These are phyloP conservation scores for Drymonia ruficornis DNA, from an alignment of 2,888 invertebrate species.

Conservation along the genomic window DNA sequence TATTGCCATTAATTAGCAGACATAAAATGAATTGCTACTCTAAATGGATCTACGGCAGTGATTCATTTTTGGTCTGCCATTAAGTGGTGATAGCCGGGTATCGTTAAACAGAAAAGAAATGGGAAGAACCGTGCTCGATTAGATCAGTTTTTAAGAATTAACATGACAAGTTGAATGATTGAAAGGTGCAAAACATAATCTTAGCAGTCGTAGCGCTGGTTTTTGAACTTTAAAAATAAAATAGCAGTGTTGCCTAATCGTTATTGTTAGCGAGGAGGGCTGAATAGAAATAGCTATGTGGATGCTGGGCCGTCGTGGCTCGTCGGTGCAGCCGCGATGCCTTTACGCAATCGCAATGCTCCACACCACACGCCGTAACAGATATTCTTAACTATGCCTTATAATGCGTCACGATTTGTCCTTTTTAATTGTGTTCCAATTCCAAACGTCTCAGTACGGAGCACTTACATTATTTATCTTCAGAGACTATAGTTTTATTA, in stretches of 20 bases:
- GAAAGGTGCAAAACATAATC: neutral
- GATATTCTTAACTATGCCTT: constrained; percentile 47
- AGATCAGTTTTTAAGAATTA: too few species aligned
- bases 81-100: too few species aligned
- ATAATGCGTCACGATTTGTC: constrained; percentile 61
- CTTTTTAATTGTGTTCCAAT: constrained; percentile 60
- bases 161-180: too few species aligned
- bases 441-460: constrained; percentile 43
- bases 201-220: neutral
- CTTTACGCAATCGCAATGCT: constrained; percentile 56
- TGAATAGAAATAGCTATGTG: constrained; percentile 34
- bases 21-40: too few species aligned
- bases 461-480: constrained; percentile 8
- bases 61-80: too few species aligned
- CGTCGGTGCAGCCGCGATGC: constrained; percentile 42
- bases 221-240: constrained; percentile 4
- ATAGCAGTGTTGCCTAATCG: constrained; percentile 3
- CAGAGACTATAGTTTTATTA: constrained; percentile 11
- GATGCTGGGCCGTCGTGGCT: constrained; percentile 36
- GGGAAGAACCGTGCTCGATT: too few species aligned
- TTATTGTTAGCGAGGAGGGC: constrained; percentile 22
- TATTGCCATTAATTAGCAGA: too few species aligned
- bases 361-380: constrained; percentile 45
- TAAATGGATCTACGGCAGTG: too few species aligned
- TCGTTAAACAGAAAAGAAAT: too few species aligned